A percentile compares a stretch with the other conserved stretches of the same genome.
phyloP scores from a whole-genome alignment of 2,113 vertebrate species.

The Tenrec ecaudatus region DNA sequence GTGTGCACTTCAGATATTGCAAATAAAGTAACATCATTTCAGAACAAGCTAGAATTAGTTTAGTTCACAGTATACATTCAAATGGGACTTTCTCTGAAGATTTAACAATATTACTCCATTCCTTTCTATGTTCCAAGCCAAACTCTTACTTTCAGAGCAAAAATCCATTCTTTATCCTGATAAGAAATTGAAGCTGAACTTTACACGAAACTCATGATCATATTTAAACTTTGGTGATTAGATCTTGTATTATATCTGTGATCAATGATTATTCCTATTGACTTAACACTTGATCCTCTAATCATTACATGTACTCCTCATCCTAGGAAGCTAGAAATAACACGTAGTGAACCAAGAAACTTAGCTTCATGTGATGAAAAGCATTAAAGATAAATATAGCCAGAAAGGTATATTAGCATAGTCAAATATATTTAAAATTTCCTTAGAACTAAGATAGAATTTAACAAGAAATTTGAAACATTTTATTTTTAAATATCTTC shows the following conservation, averaged over 20 bases:
- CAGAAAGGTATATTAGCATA: too few relatives aligned
- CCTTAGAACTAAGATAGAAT: too few relatives aligned
- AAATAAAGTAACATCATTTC: not conserved
- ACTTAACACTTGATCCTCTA: not conserved
- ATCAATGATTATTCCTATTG: not conserved
- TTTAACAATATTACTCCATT: not conserved
- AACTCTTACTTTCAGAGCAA: not conserved
- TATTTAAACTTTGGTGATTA: not conserved
- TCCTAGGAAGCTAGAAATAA: too few relatives aligned
- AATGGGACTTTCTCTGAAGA: not conserved
- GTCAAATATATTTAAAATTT: too few relatives aligned
- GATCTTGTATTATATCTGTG: not conserved
- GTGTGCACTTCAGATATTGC: not conserved
- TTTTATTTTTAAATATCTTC: not conserved
- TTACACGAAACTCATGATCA: not conserved
- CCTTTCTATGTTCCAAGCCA: not conserved
- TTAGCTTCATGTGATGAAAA: too few relatives aligned
- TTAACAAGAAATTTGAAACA: too few relatives aligned
- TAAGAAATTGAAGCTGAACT: not conserved
- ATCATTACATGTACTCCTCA: not conserved
- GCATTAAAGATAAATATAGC: too few relatives aligned
- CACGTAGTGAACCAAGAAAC: too few relatives aligned
- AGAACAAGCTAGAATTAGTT: not conserved
- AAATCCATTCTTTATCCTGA: not conserved
- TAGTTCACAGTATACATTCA: not conserved